These are phyloP conservation scores for Thera britannica DNA, from an alignment of 2,888 invertebrate genomes.

Conservation along the genomic window DNA sequence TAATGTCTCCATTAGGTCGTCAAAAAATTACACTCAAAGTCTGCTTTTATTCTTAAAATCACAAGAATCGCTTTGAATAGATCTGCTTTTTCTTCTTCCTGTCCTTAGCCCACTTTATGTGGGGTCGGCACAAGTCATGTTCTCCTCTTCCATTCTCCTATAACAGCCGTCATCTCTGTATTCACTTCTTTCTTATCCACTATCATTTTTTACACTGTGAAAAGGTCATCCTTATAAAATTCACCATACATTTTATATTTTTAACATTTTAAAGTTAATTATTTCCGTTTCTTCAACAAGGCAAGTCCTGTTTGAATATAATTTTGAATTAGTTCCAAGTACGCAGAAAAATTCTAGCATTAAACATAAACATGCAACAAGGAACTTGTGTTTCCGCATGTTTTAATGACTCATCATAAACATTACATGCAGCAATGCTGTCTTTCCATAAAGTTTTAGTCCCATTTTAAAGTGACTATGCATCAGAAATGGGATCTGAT, in stretches of 20 bases:
- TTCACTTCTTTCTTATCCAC: too few relatives aligned
- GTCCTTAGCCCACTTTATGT: too few relatives aligned
- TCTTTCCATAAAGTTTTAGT: slow-evolving; percentile 35
- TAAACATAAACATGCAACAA: slow-evolving; percentile 39
- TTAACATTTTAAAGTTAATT: slow-evolving; percentile 21
- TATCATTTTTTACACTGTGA: neutral
- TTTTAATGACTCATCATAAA: slow-evolving; percentile 42
- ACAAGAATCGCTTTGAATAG: too few relatives aligned
- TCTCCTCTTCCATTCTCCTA: too few relatives aligned
- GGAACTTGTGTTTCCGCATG: slow-evolving; percentile 42
- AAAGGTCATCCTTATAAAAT: neutral
- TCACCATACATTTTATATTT: slow-evolving; percentile 1
- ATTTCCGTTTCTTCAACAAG: slow-evolving; percentile 19
- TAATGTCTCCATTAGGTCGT: too few relatives aligned
- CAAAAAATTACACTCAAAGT: too few relatives aligned
- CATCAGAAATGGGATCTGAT: slow-evolving; percentile 18
- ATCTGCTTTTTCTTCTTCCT: too few relatives aligned
- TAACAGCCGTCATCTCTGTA: too few relatives aligned
- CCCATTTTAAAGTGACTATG: slow-evolving; percentile 29
- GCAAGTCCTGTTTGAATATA: slow-evolving; percentile 26
- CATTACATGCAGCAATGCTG: slow-evolving; percentile 28
- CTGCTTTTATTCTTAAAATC: too few relatives aligned
- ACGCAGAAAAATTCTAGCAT: slow-evolving; percentile 39
- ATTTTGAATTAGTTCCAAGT: slow-evolving; percentile 43
- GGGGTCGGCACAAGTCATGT: too few relatives aligned